Conservation (phyloP, 2,888 invertebrate genomes). For the Monochamus alternatus region DNA sequence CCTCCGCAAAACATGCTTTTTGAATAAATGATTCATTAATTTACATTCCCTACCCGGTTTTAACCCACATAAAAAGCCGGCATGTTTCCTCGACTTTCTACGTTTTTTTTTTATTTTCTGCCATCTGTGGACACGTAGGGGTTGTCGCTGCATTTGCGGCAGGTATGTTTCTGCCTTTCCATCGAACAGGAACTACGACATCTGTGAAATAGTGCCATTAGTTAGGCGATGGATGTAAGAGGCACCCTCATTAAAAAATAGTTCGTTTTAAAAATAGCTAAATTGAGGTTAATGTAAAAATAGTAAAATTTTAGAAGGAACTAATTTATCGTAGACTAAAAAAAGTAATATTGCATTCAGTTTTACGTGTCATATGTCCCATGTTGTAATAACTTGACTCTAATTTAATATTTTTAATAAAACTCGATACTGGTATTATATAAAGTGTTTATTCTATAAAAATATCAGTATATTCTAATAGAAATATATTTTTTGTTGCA, state of each 20-base stretch:
- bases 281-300: neutral
- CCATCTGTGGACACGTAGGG: constrained; percentile 27
- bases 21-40: constrained; percentile 39
- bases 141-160: constrained; percentile 21
- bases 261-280: constrained; percentile 17
- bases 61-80: constrained; percentile 28
- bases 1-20: constrained; percentile 28
- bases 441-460: too few relatives aligned
- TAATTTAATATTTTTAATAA: too few relatives aligned
- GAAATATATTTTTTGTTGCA: too few relatives aligned
- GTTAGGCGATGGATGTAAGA: constrained; percentile 7
- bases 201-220: constrained; percentile 33
- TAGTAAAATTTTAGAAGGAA: too few relatives aligned
- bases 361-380: too few relatives aligned
- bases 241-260: constrained; percentile 33
- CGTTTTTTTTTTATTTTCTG: constrained; percentile 16
- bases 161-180: constrained; percentile 19
- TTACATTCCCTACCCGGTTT: constrained; percentile 29
- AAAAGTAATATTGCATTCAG: too few relatives aligned
- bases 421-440: too few relatives aligned
- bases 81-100: constrained; percentile 23
- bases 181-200: constrained; percentile 31
- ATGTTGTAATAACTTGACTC: too few relatives aligned
- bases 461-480: too few relatives aligned
- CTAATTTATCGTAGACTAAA: too few relatives aligned